Conservation (phyloP, 2,888 invertebrate species). For the Pollenia amentaria region DNA sequence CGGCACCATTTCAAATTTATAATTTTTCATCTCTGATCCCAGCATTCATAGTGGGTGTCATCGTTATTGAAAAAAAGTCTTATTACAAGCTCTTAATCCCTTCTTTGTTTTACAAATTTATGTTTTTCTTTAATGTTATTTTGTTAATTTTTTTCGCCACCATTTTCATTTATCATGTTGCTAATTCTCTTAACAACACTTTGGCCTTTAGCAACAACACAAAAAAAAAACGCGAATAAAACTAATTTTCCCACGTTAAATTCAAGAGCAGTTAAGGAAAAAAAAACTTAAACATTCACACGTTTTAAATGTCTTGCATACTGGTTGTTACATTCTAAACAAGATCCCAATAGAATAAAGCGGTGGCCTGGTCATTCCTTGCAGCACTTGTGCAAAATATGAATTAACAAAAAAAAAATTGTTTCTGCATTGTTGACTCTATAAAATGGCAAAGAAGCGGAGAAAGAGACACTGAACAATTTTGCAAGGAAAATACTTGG, state of each 20-base stretch:
- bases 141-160: not conserved
- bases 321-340: not conserved
- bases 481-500: constrained; percentile 24
- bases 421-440: constrained; percentile 30
- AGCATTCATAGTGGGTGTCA: too few relatives aligned
- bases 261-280: not conserved
- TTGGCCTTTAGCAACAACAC: constrained; percentile 10
- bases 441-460: not conserved
- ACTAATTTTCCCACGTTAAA: constrained; percentile 55
- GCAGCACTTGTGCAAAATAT: constrained; percentile 8
- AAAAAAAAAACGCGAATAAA: constrained; percentile 20
- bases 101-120: not conserved
- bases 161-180: constrained; percentile 38
- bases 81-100: constrained; percentile 3
- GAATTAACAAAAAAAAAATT: not conserved
- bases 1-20: too few relatives aligned
- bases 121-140: not conserved
- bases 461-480: not conserved
- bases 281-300: constrained; percentile 16
- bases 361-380: constrained; percentile 27
- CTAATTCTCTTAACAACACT: constrained; percentile 56
- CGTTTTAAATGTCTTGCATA: constrained; percentile 11
- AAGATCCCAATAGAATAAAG: constrained; percentile 11
- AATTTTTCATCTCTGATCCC: too few relatives aligned
- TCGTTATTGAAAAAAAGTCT: constrained; percentile 10